A percentile compares a stretch with the other conserved stretches of the same genome.
phyloP scores from a whole-genome alignment of 2,113 vertebrate genomes.

The Campylorhamphus procurvoides region DNA sequence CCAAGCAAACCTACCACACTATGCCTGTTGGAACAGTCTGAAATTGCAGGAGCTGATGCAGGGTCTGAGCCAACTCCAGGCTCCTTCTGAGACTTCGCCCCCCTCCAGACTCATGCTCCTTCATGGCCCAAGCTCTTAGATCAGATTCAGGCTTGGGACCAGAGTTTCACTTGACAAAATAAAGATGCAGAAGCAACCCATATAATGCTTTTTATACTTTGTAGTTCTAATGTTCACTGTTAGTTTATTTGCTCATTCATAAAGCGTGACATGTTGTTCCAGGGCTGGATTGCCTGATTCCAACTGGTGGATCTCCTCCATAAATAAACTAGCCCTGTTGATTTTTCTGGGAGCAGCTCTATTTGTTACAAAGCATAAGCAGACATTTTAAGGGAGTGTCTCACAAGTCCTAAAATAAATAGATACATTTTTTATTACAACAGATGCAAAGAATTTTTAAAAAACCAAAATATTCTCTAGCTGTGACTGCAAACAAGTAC shows the following conservation, averaged over 20 bases:
- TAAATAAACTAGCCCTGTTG: not conserved
- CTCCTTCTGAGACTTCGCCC: not conserved
- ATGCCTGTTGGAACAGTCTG: not conserved
- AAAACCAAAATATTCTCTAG: not conserved
- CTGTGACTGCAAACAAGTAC: not conserved
- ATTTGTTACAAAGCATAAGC: not conserved
- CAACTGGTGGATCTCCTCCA: not conserved
- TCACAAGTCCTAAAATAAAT: not conserved
- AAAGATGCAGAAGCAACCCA: not conserved
- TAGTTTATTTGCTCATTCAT: not conserved
- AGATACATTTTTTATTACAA: not conserved
- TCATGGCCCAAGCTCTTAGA: not conserved
- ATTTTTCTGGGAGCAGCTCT: not conserved
- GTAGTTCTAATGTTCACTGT: accelerated
- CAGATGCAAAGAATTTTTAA: not conserved
- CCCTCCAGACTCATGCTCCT: not conserved
- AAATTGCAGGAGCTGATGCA: not conserved
- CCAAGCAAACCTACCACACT: not conserved
- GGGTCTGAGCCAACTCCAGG: not conserved
- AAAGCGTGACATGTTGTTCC: not conserved
- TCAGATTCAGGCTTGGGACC: not conserved
- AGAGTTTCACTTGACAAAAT: not conserved
- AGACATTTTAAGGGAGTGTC: not conserved
- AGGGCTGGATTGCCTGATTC: not conserved
- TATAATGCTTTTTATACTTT: not conserved